phyloP scores from a whole-genome alignment of 2,113 vertebrate genomes.

The Callocephalon fimbriatum region DNA sequence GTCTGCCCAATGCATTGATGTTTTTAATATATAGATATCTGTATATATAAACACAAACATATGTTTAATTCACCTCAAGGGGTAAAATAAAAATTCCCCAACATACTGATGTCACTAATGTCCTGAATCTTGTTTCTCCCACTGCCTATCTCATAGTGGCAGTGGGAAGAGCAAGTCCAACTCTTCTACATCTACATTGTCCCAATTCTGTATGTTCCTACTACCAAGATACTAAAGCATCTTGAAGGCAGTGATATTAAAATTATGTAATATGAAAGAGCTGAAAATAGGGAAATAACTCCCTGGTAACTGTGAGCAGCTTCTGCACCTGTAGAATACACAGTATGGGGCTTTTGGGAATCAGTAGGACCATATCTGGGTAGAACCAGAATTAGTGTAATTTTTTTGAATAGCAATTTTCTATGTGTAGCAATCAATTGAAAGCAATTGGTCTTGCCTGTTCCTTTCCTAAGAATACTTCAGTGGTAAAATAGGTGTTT shows the following conservation, averaged over 20 bases:
- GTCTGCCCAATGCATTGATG: neutral
- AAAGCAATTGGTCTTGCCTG: neutral
- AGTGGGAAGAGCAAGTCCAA: neutral
- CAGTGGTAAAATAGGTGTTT: neutral
- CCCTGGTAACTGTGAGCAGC: neutral
- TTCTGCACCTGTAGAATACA: neutral
- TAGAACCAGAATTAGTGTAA: neutral
- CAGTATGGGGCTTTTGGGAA: neutral
- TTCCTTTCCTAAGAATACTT: neutral
- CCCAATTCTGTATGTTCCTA: neutral
- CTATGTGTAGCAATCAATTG: neutral
- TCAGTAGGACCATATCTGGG: rapidly evolving
- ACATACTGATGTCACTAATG: neutral
- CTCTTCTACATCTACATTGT: neutral
- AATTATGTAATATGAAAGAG: neutral
- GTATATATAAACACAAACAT: neutral
- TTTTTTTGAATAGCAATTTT: neutral
- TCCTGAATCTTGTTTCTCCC: neutral
- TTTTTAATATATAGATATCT: too few relatives aligned
- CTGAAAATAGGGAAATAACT: neutral
- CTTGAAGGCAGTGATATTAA: neutral
- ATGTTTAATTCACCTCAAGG: neutral
- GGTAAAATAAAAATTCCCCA: neutral
- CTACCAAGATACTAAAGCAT: neutral
- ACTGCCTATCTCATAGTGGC: neutral